Percentiles rank a stretch among this genome's conserved stretches.
Evolutionary conservation across 2,888 invertebrate genomes (phyloP).

Genomic region (Chamaedrilus cognettii): DNA sequence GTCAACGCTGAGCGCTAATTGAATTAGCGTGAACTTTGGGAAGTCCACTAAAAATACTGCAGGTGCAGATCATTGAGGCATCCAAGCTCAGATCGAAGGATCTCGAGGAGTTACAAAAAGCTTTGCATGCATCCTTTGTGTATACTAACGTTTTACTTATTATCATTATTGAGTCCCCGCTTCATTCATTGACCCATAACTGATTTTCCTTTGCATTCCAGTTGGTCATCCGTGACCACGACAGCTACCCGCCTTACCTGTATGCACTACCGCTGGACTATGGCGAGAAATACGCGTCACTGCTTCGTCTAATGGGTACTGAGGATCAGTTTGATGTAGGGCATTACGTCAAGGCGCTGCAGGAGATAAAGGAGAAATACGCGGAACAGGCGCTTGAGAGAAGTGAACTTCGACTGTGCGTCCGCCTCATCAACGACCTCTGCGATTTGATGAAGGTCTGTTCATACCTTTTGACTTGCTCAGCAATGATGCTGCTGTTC

Average conservation of each 20-base stretch:
- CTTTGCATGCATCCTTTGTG: no score
- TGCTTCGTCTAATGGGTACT: conserved; percentile 34
- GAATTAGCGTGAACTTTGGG: no score
- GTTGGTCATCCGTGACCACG: conserved; percentile 20
- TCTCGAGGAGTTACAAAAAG: no score
- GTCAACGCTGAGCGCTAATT: no score
- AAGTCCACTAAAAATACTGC: no score
- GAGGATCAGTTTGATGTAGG: conserved; percentile 31
- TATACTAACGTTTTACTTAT: no score
- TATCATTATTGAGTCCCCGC: no score
- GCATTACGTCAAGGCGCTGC: conserved; percentile 24
- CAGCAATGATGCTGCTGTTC: neutral
- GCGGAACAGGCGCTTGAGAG: conserved; percentile 19
- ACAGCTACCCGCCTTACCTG: conserved; percentile 37
- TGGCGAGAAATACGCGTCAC: conserved; percentile 15
- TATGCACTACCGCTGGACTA: conserved; percentile 33
- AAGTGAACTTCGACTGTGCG: conserved; percentile 21
- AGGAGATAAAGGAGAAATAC: conserved; percentile 14
- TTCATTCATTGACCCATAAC: no score
- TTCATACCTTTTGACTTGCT: neutral
- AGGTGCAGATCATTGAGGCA: no score
- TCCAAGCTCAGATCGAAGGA: no score
- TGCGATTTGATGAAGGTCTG: conserved; percentile 25
- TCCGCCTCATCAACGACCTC: conserved; percentile 26
- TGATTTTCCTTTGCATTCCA: no score